Conservation (phyloP, 2,888 invertebrate species). For the Rotaria magnacalcarata region DNA sequence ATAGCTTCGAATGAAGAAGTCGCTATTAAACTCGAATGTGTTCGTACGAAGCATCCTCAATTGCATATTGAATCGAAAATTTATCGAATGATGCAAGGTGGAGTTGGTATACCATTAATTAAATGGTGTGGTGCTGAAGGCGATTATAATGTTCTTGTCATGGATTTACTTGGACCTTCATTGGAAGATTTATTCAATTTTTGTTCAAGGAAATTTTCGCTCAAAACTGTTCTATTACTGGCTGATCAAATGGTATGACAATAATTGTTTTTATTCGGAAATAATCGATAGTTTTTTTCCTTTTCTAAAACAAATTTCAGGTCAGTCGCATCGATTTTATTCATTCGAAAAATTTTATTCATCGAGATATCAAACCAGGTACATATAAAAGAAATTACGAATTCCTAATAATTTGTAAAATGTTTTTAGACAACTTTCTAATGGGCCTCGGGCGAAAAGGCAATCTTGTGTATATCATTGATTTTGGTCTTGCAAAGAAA, state of each 20-base stretch:
- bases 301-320: slow-evolving; percentile 50
- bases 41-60: slow-evolving; percentile 97
- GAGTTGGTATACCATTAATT: slow-evolving; percentile 89
- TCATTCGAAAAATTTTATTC: slow-evolving; percentile 98
- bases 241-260: slow-evolving; percentile 63
- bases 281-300: background rate
- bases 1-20: slow-evolving; percentile 73
- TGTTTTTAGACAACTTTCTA: slow-evolving; percentile 62
- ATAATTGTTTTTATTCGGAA: background rate
- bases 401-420: background rate
- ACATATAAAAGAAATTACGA: background rate
- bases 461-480: slow-evolving; percentile 52
- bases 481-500: slow-evolving; percentile 81
- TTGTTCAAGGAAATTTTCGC: slow-evolving; percentile 63
- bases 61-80: slow-evolving; percentile 98
- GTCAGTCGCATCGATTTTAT: slow-evolving; percentile 86
- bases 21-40: slow-evolving; percentile 98
- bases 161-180: slow-evolving; percentile 64
- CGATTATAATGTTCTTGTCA: slow-evolving; percentile 65
- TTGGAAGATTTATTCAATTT: slow-evolving; percentile 65
- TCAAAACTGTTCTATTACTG: slow-evolving; percentile 64
- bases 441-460: slow-evolving; percentile 61
- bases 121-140: slow-evolving; percentile 73
- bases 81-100: slow-evolving; percentile 91
- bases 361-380: slow-evolving; percentile 64